A percentile compares a stretch with the other conserved stretches of the same genome.
Evolutionary conservation across 2,888 invertebrate genomes (phyloP).

Genomic region (Crioceris asparagi): DNA sequence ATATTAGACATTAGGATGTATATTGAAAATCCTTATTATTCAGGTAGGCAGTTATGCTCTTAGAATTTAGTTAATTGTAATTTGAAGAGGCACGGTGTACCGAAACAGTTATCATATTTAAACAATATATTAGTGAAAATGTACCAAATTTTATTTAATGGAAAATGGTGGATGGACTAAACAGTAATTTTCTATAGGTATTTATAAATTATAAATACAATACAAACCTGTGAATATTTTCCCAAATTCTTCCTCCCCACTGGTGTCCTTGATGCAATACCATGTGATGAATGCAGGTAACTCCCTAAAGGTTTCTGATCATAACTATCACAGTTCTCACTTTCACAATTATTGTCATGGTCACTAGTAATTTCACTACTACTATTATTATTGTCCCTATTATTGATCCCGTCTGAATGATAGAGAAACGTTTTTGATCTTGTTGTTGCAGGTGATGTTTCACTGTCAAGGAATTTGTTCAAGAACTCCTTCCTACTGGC

Average conservation of each 20-base stretch:
- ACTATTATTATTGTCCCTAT: constrained; percentile 7
- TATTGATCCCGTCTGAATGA: constrained; percentile 12
- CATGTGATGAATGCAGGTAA: constrained; percentile 34
- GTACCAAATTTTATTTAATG: too few relatives aligned
- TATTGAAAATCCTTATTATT: too few relatives aligned
- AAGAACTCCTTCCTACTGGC: constrained; percentile 15
- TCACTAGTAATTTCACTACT: constrained; percentile 8
- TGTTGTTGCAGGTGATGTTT: not conserved
- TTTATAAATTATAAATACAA: not conserved
- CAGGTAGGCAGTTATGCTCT: too few relatives aligned
- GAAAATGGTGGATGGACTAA: too few relatives aligned
- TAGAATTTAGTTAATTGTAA: too few relatives aligned
- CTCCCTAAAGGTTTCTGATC: constrained; percentile 32
- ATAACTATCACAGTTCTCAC: constrained; percentile 21
- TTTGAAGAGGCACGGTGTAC: too few relatives aligned
- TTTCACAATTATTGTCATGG: constrained; percentile 7
- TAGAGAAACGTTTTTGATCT: constrained; percentile 11
- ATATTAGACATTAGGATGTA: too few relatives aligned
- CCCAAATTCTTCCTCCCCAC: constrained; percentile 35
- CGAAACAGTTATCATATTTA: too few relatives aligned
- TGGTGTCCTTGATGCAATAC: constrained; percentile 36
- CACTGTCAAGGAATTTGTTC: constrained; percentile 8
- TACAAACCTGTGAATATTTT: constrained; percentile 34
- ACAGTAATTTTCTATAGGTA: too few relatives aligned
- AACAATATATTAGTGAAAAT: too few relatives aligned